These are phyloP conservation scores for Magallana angulata DNA, from an alignment of 1,140 invertebrate species.

Conservation along the genomic window DNA sequence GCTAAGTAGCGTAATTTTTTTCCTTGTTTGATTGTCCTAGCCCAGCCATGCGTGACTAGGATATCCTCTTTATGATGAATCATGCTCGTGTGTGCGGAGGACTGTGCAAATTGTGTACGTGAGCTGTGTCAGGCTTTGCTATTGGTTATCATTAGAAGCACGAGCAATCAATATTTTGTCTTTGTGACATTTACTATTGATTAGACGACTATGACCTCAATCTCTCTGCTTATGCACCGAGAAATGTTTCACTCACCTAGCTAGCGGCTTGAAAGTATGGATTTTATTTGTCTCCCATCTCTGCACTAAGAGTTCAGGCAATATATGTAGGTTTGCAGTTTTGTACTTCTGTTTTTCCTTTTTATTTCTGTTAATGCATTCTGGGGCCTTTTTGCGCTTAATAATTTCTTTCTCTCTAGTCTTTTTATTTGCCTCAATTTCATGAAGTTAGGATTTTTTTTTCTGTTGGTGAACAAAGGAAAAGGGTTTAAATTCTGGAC, in stretches of 20 bases:
- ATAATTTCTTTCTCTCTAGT: not conserved
- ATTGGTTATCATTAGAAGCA: slow-evolving; percentile 26
- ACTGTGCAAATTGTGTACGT: not conserved
- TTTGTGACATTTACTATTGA: slow-evolving; percentile 28
- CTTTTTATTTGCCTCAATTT: not conserved
- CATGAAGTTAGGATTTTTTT: not conserved
- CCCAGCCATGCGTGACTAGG: slow-evolving; percentile 18
- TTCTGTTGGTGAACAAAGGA: not conserved
- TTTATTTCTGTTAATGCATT: not conserved
- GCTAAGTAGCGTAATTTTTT: too few relatives aligned
- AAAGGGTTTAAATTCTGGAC: slow-evolving; percentile 22
- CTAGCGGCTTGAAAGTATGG: not conserved
- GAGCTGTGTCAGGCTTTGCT: not conserved
- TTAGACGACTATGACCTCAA: not conserved
- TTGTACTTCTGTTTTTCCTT: not conserved
- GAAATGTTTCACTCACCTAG: not conserved
- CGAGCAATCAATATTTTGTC: slow-evolving; percentile 33
- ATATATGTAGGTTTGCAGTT: not conserved
- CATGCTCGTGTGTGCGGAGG: not conserved
- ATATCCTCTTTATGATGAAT: slow-evolving; percentile 6
- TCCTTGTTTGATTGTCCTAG: not conserved
- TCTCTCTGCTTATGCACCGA: slow-evolving; percentile 2
- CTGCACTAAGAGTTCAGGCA: not conserved
- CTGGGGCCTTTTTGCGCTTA: not conserved
- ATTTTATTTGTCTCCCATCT: not conserved